Percentiles rank a stretch among this genome's conserved stretches.
These are phyloP conservation scores for Lampris megalopsis DNA, from an alignment of 2,113 vertebrate species.

Conservation along the genomic window DNA sequence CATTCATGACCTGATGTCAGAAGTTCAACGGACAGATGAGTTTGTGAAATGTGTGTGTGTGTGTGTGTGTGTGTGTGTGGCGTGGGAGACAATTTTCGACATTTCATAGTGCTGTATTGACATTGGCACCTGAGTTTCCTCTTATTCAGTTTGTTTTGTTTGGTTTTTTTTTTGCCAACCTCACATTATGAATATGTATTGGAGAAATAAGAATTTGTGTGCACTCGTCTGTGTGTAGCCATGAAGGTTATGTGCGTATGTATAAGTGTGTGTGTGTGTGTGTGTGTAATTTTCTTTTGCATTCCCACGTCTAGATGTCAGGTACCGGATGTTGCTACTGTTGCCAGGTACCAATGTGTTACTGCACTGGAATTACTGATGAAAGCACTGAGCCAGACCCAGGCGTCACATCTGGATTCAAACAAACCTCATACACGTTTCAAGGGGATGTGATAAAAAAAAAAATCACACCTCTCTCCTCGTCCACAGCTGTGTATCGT, in stretches of 20 bases:
- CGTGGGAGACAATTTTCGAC: constrained; percentile 55
- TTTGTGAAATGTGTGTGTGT: constrained; percentile 38
- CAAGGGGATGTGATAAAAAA: constrained; percentile 61
- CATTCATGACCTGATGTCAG: constrained; percentile 66
- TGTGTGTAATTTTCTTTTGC: constrained; percentile 58
- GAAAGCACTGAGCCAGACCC: constrained; percentile 80
- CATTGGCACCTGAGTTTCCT: constrained; percentile 51
- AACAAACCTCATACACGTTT: constrained; percentile 67
- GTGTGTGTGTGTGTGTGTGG: constrained; percentile 2
- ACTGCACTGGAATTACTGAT: constrained; percentile 78
- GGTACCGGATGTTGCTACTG: constrained; percentile 69
- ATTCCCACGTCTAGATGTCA: constrained; percentile 12
- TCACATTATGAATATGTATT: constrained; percentile 39
- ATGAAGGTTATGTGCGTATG: constrained; percentile 38
- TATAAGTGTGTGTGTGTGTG: constrained; percentile 5
- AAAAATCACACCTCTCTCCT: constrained; percentile 29
- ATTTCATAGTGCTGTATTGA: constrained; percentile 66
- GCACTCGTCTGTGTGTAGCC: constrained; percentile 41
- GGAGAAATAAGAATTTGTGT: constrained; percentile 32
- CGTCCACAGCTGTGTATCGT: constrained; percentile 71
- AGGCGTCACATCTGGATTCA: constrained; percentile 76
- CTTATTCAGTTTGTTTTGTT: constrained; percentile 45
- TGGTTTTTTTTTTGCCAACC: constrained; percentile 74
- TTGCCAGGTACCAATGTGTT: constrained; percentile 73
- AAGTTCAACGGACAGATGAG: constrained; percentile 46